Percentiles rank a stretch among this genome's conserved stretches.
phyloP scores from a whole-genome alignment of 2,797 vertebrate genomes.

The Diglossa cyanea region DNA sequence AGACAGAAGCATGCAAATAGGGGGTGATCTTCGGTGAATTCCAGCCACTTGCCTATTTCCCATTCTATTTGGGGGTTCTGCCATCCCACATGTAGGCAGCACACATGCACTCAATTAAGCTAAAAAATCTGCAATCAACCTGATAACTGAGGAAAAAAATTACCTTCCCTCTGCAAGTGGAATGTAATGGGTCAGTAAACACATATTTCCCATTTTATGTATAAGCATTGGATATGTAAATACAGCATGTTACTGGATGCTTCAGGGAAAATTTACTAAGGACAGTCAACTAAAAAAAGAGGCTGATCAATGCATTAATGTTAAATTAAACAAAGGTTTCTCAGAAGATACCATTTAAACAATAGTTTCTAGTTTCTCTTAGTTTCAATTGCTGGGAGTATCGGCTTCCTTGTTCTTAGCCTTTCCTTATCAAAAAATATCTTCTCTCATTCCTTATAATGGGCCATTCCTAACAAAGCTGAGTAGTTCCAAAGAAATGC shows the following conservation, averaged over 20 bases:
- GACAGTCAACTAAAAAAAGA: background rate
- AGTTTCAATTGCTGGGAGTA: background rate
- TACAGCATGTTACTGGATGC: background rate
- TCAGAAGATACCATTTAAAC: background rate
- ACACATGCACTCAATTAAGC: background rate
- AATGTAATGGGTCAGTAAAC: background rate
- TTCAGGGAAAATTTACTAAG: background rate
- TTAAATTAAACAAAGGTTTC: background rate
- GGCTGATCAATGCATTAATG: background rate
- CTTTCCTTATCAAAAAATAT: background rate
- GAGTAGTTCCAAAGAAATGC: background rate
- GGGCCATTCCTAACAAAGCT: background rate
- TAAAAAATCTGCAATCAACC: background rate
- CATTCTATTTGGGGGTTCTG: background rate
- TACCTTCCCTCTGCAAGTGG: background rate
- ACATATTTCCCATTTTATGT: background rate
- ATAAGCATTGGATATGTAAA: background rate
- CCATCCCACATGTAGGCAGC: conserved; percentile 2
- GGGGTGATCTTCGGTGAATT: background rate
- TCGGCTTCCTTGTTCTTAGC: background rate
- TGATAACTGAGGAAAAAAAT: background rate
- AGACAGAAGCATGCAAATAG: background rate
- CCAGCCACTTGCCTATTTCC: background rate
- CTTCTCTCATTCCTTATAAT: background rate
- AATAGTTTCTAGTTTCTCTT: background rate